Conservation (phyloP, 2,113 vertebrate species). For the Carassius carassius region DNA sequence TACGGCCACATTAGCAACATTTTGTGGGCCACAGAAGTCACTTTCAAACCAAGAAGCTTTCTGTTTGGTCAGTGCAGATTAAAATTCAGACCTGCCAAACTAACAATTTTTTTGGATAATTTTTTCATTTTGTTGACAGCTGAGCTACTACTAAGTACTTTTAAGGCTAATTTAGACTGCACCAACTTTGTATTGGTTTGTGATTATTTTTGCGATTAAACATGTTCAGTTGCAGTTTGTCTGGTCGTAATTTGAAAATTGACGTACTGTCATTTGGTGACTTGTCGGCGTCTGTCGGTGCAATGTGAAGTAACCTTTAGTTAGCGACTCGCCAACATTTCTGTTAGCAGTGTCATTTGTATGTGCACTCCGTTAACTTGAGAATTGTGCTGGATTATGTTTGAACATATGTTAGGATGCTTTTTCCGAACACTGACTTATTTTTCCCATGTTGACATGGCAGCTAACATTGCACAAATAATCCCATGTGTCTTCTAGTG, state of each 20-base stretch:
- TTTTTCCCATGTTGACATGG: slow-evolving; percentile 18
- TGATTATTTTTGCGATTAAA: background rate
- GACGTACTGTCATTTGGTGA: background rate
- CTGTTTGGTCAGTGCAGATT: too few relatives aligned
- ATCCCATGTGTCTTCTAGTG: slow-evolving; percentile 27
- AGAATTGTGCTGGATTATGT: slow-evolving; percentile 4
- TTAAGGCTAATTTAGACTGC: background rate
- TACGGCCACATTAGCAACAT: too few relatives aligned
- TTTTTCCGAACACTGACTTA: background rate
- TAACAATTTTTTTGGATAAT: too few relatives aligned
- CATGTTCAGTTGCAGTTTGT: background rate
- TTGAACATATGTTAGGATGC: slow-evolving; percentile 25
- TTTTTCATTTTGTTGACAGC: background rate
- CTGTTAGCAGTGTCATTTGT: background rate
- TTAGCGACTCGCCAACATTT: background rate
- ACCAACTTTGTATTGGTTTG: background rate
- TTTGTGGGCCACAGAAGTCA: too few relatives aligned
- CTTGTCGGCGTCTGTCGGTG: background rate
- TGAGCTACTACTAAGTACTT: background rate
- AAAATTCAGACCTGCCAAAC: too few relatives aligned
- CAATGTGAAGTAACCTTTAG: background rate
- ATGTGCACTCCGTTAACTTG: background rate
- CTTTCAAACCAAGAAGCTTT: too few relatives aligned
- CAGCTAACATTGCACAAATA: slow-evolving; percentile 33
- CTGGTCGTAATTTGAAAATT: background rate